phyloP scores from a whole-genome alignment of 1,140 invertebrate genomes.

The Trichomalopsis sarcophagae region DNA sequence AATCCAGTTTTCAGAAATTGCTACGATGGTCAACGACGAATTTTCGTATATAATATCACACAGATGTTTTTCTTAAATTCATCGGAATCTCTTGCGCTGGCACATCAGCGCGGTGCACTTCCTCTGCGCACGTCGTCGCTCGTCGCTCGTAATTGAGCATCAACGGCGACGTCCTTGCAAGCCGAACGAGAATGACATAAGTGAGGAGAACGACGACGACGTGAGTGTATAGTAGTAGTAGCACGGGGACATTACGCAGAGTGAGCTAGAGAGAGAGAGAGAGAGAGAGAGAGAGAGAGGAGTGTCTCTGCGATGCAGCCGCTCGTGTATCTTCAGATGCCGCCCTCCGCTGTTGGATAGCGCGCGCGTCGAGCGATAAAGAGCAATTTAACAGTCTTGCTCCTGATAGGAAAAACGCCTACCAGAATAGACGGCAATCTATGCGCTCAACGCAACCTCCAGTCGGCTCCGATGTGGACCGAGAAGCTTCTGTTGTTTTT shows the following conservation, averaged over 20 bases:
- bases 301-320: not conserved
- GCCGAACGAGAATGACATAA: conserved; percentile 41
- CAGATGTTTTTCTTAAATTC: not conserved
- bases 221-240: not conserved
- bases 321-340: conserved; percentile 62
- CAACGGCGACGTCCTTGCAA: conserved; percentile 27
- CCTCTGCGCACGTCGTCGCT: not conserved
- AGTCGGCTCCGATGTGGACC: not conserved
- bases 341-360: conserved; percentile 62
- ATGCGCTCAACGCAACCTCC: not conserved
- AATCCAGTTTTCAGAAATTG: not conserved
- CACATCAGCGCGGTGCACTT: too few relatives aligned
- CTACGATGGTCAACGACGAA: too few relatives aligned
- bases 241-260: not conserved
- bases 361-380: conserved; percentile 56
- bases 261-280: not conserved
- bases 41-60: not conserved
- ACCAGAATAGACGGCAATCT: conserved; percentile 64
- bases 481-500: not conserved
- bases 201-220: conserved; percentile 6
- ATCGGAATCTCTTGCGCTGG: not conserved
- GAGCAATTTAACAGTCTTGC: conserved; percentile 68
- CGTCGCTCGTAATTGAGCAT: not conserved
- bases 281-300: not conserved
- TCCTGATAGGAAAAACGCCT: conserved; percentile 68